Evolutionary conservation across 1,140 invertebrate genomes (phyloP), one percentile per base, ranked within the genome.

Genomic region (Cyclargus thomasi): DNA sequence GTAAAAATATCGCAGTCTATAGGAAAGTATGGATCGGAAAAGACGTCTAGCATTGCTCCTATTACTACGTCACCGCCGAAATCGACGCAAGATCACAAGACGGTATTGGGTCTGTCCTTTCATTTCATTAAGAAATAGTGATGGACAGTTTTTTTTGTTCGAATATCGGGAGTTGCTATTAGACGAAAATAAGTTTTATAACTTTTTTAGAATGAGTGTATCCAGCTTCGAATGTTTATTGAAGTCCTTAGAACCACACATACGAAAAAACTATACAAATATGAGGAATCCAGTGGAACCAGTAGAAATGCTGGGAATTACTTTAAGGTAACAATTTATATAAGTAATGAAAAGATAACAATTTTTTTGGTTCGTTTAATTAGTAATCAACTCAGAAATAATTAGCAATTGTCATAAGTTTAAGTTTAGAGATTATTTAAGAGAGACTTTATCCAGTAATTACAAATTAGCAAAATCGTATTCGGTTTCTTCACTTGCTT

Each of bases 261-360:
- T 72, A 74, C 65, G 64, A 57, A 76, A 76, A 65, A 62, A 74
- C 18, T 76, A 76, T 72, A 74, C 70, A 68, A 72, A 72, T 66
- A 71, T 72, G 63, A 76, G 72, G 67, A 76, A 74, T 70, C 72
- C 74, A 65, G 68, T 76, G 63, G 74, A 72, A 67, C 72, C 72
- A 72, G 64, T 72, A 69, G 73, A 77, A 74, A 74, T 73, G 70
- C 62, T 73, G 53, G 69, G 71, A 65, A 69, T 75, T 39, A 75
- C 73, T 72, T 70, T 75, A 63, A 75, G 73, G 73, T 75, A 72
- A 74, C 20, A 55, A 66, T 66, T 57, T 59, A 36, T 66, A 39
- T 62, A 67, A 68, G 67, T 64, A 68, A 68, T 68, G n/a, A 68
- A 68, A 68, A 68, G 35, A 53, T 68, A 35, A 55, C 22, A 68